These are phyloP conservation scores for Penaeus japonicus DNA, from an alignment of 1,140 invertebrate species.

Conservation along the genomic window DNA sequence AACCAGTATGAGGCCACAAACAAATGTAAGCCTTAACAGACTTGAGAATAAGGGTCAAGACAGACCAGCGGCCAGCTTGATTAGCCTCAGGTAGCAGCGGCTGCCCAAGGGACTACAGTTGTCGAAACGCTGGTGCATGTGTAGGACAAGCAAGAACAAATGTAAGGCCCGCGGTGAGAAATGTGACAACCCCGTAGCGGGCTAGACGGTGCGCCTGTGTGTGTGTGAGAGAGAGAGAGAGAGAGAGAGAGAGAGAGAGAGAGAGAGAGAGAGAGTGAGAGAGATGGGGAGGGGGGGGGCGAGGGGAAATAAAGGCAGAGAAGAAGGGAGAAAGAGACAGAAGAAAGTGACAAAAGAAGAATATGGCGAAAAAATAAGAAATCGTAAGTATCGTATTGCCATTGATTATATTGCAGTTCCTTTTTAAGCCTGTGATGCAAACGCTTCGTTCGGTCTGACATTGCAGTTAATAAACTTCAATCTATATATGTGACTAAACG, in stretches of 20 bases:
- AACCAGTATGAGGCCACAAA: not conserved
- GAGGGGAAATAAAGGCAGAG: not conserved
- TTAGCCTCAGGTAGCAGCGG: constrained; percentile 32
- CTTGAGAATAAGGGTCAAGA: constrained; percentile 24
- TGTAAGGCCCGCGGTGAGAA: constrained; percentile 42
- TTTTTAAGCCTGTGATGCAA: too few species aligned
- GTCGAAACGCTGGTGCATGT: constrained; percentile 50
- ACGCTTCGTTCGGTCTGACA: not conserved
- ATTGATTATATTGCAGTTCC: too few species aligned
- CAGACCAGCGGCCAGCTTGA: not conserved
- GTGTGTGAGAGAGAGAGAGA: not conserved
- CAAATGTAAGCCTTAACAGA: constrained; percentile 12
- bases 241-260: not conserved
- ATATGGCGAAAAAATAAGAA: not conserved
- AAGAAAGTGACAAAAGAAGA: not conserved
- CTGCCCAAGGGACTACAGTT: constrained; percentile 37
- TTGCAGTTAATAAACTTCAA: not conserved
- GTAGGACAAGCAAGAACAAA: constrained; percentile 56
- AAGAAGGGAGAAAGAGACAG: constrained; percentile 26
- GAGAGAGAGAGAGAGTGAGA: not conserved
- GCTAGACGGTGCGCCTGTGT: not conserved
- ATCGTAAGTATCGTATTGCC: too few species aligned
- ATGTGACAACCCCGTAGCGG: not conserved
- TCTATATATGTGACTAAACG: not conserved
- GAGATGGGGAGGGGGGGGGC: not conserved